Base-by-base conservation (phyloP, 2,888 invertebrate genomes). In the Pollenia griseotomentosa region DNA sequence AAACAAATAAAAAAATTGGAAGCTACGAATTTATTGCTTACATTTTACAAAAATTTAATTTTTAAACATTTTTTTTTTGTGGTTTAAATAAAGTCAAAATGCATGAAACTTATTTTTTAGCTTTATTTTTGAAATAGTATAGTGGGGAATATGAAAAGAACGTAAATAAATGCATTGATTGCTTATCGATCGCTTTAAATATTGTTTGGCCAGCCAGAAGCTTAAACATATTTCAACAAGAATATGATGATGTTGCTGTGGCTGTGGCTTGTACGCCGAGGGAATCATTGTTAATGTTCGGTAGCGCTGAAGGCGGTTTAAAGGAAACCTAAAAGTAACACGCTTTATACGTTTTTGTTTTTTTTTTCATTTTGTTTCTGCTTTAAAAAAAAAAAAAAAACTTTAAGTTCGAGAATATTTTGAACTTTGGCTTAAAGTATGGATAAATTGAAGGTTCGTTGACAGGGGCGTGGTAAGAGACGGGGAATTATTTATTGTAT, bases 151-250 rank as follows among this genome's bases (percentile, higher is more conserved):
- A 79, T 79, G 66, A 55, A 78, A 77, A 19, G 70, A 68, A 85
- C 73, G 77, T 80, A 80, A 82, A 87, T 66, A 83, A 82, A 83
- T 73, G 83, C 87, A 86, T 84, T 88, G 89, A 88, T 88, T 88
- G 88, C 86, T 89, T 89, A 89, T 89, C 88, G 88, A 85, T 87
- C 66, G 86, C 63, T 81, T 89, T 89, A 82, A 87, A 88, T 86
- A 86, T 87, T 71, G 85, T 23, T 79, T 59, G 33, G 66, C 53
- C 66, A 75, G 70, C 81, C 77, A 84, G 82, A 79, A 85, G 82
- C 85, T 74, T 80, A 74, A 68, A 84, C 23, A 74, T 85, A 80
- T 85, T 85, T 85, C 84, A 85, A 85, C 79, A 85, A 48, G 68
- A 80, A 85, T 80, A 74, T 68, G 74, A 48, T 78, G 78, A 68